Evolutionary conservation across 2,113 vertebrate species (phyloP).

Genomic region (Ochotona curzoniae): DNA sequence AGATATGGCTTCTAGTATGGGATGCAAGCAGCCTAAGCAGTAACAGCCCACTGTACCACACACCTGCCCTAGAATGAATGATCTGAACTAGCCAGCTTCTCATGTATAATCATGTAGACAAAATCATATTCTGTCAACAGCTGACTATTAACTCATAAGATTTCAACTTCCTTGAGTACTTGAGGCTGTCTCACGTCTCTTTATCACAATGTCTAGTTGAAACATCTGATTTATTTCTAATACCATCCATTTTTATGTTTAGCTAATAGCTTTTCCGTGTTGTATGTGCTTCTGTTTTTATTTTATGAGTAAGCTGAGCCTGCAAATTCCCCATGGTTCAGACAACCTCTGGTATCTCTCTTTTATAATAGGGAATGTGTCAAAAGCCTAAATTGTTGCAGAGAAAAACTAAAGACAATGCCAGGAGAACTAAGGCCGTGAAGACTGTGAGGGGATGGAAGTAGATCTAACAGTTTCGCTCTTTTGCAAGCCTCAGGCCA

Average conservation of each 20-base stretch:
- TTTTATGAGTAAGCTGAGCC: background rate
- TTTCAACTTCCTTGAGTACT: constrained; percentile 2
- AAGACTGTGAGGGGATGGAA: background rate
- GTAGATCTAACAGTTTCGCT: background rate
- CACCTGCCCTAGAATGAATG: background rate
- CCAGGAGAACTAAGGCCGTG: background rate
- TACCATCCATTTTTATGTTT: background rate
- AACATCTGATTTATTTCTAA: background rate
- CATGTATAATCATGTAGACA: background rate
- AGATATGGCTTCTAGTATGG: too few relatives aligned
- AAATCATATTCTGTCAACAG: background rate
- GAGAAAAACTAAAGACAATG: background rate
- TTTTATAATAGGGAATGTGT: background rate
- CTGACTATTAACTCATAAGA: background rate
- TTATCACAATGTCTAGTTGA: background rate
- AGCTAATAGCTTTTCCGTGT: background rate
- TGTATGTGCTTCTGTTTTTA: background rate
- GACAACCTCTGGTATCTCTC: background rate
- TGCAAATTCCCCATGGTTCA: background rate
- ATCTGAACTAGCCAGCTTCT: background rate
- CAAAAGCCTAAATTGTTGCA: background rate
- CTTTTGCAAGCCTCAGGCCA: background rate
- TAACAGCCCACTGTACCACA: too few relatives aligned
- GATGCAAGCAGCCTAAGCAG: too few relatives aligned
- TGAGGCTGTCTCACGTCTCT: background rate